A percentile compares a stretch with the other conserved stretches of the same genome.
Evolutionary conservation across 2,113 vertebrate species (phyloP).

Genomic region (Ancistrus triradiatus): DNA sequence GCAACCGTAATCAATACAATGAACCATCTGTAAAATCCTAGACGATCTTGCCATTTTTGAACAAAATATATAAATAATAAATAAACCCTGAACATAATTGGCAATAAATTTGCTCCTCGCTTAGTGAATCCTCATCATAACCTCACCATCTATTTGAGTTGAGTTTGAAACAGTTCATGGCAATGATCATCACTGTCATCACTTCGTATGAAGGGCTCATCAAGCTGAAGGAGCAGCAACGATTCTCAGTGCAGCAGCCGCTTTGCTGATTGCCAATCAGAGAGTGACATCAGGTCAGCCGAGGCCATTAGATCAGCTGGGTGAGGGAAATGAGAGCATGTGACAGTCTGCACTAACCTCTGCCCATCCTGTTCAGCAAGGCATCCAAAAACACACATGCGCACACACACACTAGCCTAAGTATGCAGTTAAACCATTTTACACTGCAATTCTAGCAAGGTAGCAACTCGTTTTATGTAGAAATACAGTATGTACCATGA

Average conservation of each 20-base stretch:
- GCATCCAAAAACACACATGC: not conserved
- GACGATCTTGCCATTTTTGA: no score
- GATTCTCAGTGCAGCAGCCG: slow-evolving; percentile 7
- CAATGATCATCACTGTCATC: slow-evolving; percentile 15
- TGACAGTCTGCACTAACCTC: slow-evolving; percentile 30
- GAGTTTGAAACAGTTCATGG: slow-evolving; percentile 17
- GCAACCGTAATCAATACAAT: no score
- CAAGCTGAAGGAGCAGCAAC: slow-evolving; percentile 10
- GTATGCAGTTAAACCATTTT: no score
- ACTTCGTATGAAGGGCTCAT: slow-evolving; percentile 25
- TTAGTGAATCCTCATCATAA: not conserved
- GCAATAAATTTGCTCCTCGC: not conserved
- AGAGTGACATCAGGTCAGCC: slow-evolving; percentile 40
- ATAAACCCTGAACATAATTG: not conserved
- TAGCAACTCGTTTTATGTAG: no score
- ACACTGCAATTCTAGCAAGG: no score
- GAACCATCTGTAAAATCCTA: no score
- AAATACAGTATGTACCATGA: no score
- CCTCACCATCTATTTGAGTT: slow-evolving; percentile 6
- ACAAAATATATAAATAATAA: no score
- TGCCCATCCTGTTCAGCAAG: slow-evolving; percentile 18
- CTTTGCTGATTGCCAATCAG: slow-evolving; percentile 45
- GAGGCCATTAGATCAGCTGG: slow-evolving; percentile 40
- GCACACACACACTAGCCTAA: not conserved
- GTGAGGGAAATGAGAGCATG: slow-evolving; percentile 30